Evolutionary conservation across 2,888 invertebrate species (phyloP).

Genomic region (Acheta domesticus): DNA sequence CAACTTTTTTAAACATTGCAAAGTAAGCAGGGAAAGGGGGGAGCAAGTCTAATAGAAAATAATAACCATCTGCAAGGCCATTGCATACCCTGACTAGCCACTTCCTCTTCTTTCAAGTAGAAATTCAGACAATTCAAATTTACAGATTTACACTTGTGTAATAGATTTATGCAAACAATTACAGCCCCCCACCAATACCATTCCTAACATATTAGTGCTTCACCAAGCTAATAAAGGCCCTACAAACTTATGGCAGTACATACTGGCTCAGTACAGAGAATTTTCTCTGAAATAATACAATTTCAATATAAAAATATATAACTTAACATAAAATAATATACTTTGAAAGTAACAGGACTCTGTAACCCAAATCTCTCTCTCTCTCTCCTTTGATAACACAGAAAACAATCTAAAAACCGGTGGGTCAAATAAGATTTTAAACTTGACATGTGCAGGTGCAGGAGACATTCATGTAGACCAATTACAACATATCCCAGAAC

Average conservation of each 20-base stretch:
- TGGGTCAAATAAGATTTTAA: background rate
- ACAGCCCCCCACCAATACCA: background rate
- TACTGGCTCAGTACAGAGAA: conserved; percentile 18
- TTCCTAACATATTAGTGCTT: background rate
- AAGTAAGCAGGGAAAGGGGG: background rate
- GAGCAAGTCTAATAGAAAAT: conserved; percentile 2
- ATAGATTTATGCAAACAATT: conserved; percentile 1
- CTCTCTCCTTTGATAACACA: background rate
- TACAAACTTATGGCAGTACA: background rate
- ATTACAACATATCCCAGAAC: background rate
- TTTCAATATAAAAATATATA: background rate
- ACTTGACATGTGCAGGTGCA: background rate
- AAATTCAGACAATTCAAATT: background rate
- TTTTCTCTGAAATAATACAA: background rate
- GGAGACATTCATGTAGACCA: background rate
- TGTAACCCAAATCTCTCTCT: background rate
- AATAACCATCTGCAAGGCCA: background rate
- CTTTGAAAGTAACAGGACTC: conserved; percentile 4
- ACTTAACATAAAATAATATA: conserved; percentile 2
- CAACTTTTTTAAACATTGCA: background rate
- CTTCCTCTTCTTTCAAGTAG: background rate
- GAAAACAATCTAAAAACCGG: background rate
- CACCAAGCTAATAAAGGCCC: background rate
- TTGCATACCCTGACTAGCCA: background rate
- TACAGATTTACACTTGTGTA: background rate